A percentile compares a stretch with the other conserved stretches of the same genome.
Conservation (phyloP, 2,113 vertebrate genomes). For the Sturnus vulgaris region DNA sequence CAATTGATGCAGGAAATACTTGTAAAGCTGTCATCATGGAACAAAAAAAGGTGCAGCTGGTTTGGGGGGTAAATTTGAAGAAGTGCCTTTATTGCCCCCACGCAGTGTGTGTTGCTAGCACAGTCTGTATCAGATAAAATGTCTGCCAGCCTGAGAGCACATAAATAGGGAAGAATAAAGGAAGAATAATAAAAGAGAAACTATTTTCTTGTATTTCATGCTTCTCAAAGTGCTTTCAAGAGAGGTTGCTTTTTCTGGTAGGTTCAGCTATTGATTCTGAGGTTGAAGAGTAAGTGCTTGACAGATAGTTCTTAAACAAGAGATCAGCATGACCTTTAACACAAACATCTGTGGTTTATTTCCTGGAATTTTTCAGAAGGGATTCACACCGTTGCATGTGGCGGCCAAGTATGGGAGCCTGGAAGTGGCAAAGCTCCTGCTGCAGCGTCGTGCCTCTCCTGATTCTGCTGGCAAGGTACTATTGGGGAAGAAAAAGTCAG, state of each 20-base stretch:
- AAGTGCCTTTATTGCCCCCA: background rate
- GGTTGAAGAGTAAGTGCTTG: background rate
- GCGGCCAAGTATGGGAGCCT: conserved; percentile 94
- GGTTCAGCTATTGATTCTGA: accelerated
- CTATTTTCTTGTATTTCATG: background rate
- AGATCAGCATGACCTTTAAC: background rate
- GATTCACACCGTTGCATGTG: conserved; percentile 94
- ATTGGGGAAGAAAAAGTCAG: background rate
- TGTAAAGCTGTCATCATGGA: background rate
- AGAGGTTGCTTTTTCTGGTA: background rate
- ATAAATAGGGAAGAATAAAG: background rate
- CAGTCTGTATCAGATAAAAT: background rate
- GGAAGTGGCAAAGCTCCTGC: conserved; percentile 91
- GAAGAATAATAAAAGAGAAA: background rate
- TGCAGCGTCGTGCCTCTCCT: conserved; percentile 85
- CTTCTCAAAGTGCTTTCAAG: background rate
- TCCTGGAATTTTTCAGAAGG: conserved; percentile 80
- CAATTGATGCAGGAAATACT: background rate
- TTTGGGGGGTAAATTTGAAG: background rate
- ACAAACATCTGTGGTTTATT: background rate
- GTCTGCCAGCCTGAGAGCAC: background rate
- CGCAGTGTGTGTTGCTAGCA: background rate
- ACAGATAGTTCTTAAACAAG: background rate
- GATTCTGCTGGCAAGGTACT: conserved; percentile 92
- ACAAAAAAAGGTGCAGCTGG: background rate